Conservation (phyloP, 2,113 vertebrate genomes). For the Leucoraja erinaceus region DNA sequence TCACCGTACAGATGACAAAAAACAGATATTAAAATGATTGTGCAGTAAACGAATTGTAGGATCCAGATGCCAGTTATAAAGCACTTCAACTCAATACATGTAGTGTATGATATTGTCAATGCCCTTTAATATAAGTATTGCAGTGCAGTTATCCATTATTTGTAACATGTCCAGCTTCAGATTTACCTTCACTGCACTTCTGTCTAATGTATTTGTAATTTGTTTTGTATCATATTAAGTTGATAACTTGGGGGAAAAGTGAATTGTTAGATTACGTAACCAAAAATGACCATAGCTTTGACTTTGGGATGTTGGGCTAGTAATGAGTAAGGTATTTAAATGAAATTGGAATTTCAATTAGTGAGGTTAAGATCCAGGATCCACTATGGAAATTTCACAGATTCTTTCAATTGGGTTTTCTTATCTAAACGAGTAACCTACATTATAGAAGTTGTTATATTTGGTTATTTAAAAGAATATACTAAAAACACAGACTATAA, state of each 20-base stretch:
- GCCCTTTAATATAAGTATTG: neutral
- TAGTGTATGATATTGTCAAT: neutral
- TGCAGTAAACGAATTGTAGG: neutral
- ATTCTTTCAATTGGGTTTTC: neutral
- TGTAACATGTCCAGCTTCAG: neutral
- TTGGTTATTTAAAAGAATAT: neutral
- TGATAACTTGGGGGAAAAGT: neutral
- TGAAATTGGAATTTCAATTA: neutral
- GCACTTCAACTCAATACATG: neutral
- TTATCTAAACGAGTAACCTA: neutral
- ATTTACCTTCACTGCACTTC: neutral
- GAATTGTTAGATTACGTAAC: neutral
- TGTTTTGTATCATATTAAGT: neutral
- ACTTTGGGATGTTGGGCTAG: neutral
- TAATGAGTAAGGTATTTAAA: neutral
- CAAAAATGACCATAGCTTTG: neutral
- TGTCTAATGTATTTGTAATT: neutral
- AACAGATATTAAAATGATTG: neutral
- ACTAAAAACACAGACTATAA: too few relatives aligned
- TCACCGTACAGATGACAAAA: neutral
- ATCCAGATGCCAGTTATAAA: conserved; percentile 1
- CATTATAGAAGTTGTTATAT: neutral
- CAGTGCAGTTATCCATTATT: neutral
- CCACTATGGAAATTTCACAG: neutral
- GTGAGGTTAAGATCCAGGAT: neutral